These are phyloP conservation scores for Rhinolophus sinicus DNA, from an alignment of 2,113 vertebrate species.

Conservation along the genomic window DNA sequence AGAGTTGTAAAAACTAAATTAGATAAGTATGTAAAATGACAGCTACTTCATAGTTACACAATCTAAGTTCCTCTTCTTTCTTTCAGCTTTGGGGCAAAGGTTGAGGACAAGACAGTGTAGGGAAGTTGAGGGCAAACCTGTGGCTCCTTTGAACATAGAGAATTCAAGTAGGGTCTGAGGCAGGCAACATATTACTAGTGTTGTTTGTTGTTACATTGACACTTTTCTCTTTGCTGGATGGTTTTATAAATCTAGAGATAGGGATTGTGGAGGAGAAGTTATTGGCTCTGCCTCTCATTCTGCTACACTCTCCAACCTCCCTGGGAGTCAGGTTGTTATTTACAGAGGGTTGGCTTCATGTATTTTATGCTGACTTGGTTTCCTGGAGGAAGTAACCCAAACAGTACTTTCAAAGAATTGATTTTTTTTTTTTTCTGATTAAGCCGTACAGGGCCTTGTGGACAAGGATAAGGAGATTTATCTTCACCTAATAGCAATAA, in stretches of 20 bases:
- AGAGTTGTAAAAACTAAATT: neutral
- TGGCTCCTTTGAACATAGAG: neutral
- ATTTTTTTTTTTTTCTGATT: slow-evolving; percentile 16
- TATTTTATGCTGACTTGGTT: slow-evolving; percentile 49
- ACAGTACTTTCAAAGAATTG: neutral
- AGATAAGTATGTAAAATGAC: neutral
- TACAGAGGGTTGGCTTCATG: neutral
- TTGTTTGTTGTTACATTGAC: neutral
- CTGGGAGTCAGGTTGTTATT: neutral
- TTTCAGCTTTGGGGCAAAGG: neutral
- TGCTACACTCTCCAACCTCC: neutral
- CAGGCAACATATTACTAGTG: neutral
- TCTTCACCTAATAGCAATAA: neutral
- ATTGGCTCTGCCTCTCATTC: neutral
- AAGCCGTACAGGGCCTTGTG: neutral
- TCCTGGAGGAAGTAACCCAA: slow-evolving; percentile 41
- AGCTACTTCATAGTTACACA: neutral
- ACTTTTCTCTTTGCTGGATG: neutral
- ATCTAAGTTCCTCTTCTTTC: neutral
- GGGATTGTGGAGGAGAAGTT: neutral
- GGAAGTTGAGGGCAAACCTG: slow-evolving; percentile 31
- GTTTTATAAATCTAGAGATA: neutral
- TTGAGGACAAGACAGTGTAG: neutral
- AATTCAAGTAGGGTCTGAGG: neutral
- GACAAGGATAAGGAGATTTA: neutral